Evolutionary conservation across 2,113 vertebrate genomes (phyloP).

Genomic region (Aphyosemion australe): DNA sequence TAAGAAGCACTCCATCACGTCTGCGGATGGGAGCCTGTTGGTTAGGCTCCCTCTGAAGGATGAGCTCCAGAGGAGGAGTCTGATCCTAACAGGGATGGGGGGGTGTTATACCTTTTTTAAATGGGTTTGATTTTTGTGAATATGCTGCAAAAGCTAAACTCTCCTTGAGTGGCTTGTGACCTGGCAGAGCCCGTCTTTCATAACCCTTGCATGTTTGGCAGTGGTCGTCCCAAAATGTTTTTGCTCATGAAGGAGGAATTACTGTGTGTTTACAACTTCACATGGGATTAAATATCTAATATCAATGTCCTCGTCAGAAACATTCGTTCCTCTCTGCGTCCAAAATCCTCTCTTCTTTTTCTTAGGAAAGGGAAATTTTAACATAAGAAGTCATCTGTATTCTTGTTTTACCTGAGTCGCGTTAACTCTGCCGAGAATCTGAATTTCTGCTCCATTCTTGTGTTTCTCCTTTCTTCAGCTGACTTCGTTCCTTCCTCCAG

Average conservation of each 20-base stretch:
- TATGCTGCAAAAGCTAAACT: conserved; percentile 17
- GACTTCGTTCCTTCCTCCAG: conserved; percentile 30
- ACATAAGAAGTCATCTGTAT: no score
- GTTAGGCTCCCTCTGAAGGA: conserved; percentile 46
- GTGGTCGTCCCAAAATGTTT: conserved; percentile 55
- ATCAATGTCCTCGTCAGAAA: conserved; percentile 53
- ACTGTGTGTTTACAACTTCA: conserved; percentile 65
- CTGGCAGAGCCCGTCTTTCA: conserved; percentile 56
- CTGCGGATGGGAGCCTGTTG: conserved; percentile 60
- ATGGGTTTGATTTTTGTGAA: conserved; percentile 9
- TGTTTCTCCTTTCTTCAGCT: no score
- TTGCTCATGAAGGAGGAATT: conserved; percentile 69
- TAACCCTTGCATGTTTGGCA: conserved; percentile 67
- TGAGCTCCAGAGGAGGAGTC: conserved; percentile 12
- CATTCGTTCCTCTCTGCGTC: conserved; percentile 16
- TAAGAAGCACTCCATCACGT: conserved; percentile 82
- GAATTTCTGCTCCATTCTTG: no score
- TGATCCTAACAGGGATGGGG: conserved; percentile 10
- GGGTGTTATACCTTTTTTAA: neutral
- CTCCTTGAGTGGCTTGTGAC: conserved; percentile 1
- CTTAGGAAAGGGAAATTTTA: no score
- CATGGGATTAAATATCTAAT: conserved; percentile 74
- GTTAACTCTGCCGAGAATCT: no score
- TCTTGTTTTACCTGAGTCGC: no score
- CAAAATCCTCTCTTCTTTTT: neutral